Evolutionary conservation across 2,888 invertebrate genomes (phyloP).

Genomic region (Chouioia cunea): DNA sequence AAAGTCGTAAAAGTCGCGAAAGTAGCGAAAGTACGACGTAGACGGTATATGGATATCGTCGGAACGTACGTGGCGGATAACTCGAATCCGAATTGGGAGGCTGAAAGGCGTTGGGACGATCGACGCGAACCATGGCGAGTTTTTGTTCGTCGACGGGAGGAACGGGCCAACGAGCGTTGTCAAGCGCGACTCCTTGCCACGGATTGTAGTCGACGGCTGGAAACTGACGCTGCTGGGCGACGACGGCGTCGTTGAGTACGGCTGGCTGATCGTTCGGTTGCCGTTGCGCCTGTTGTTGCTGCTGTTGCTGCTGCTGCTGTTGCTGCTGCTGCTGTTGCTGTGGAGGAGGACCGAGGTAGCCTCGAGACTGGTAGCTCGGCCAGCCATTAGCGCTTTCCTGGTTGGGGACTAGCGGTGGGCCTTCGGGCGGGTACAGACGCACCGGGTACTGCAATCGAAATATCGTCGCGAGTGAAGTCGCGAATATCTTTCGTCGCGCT

Average conservation of each 20-base stretch:
- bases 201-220: conserved; percentile 5
- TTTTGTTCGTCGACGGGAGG: too few species aligned
- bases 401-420: background rate
- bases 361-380: conserved; percentile 10
- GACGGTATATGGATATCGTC: conserved; percentile 32
- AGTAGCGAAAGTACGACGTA: background rate
- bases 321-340: conserved; percentile 23
- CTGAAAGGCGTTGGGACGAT: too few species aligned
- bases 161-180: too few species aligned
- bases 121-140: too few species aligned
- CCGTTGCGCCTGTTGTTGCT: conserved; percentile 69
- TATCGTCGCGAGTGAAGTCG: too few species aligned
- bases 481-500: too few species aligned
- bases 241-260: background rate
- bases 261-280: conserved; percentile 49
- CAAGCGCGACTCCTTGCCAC: background rate
- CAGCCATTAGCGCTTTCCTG: conserved; percentile 19
- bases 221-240: background rate
- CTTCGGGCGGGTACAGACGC: conserved; percentile 22
- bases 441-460: background rate
- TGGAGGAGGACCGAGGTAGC: background rate
- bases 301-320: conserved; percentile 68
- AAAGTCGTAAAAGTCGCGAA: too few species aligned
- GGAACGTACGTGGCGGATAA: too few species aligned
- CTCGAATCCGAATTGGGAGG: too few species aligned